Base-by-base conservation (phyloP, 2,113 vertebrate genomes). In the Shinisaurus crocodilurus region DNA sequence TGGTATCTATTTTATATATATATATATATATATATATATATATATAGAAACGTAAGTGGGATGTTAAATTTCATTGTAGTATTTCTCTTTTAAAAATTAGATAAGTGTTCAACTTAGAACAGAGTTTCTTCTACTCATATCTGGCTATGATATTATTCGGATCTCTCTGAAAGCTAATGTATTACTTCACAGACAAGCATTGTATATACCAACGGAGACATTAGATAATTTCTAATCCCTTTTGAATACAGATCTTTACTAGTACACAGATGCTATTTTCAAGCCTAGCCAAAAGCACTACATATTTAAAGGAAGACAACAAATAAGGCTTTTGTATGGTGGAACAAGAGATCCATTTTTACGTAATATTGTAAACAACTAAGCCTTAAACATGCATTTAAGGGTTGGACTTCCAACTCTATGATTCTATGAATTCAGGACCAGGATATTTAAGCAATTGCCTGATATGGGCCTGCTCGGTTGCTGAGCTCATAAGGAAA, bases 1-100 rank as follows among this genome's bases (percentile, higher is more conserved):
- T 95, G 93, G 96, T 96, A 92, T 92, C 88, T 95, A 79, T 91
- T 92, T 9, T 95, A 89, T 70, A 72, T 50, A 82, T 92, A 89
- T 92, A 85, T 90, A 87, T 75, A 95, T 91, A 87, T 12, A 54
- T 12, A 93, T 95, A 89, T 50, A 50, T n/a, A 82, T 92, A 89
- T 92, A 85, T 90, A 88, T 75, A 95, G 91, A 86, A 85, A 70
- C 77, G 25, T 48, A 94, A 89, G 79, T 85, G 60, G 37, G 65
- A 87, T 87, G 57, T 50, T 65, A 89, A 82, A 54, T 91, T 87
- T 43, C 43, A 67, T 89, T 82, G 87, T 50, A 85, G 50, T 72
- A 2, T 80, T 88, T 90, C 91, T 83, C 90, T 37, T 6, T 1
- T 37, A 72, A 93, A 93, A 94, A 89, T 92, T 87, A 60, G 15